Evolutionary conservation across 2,113 vertebrate genomes (phyloP).

Genomic region (Macrotus californicus): DNA sequence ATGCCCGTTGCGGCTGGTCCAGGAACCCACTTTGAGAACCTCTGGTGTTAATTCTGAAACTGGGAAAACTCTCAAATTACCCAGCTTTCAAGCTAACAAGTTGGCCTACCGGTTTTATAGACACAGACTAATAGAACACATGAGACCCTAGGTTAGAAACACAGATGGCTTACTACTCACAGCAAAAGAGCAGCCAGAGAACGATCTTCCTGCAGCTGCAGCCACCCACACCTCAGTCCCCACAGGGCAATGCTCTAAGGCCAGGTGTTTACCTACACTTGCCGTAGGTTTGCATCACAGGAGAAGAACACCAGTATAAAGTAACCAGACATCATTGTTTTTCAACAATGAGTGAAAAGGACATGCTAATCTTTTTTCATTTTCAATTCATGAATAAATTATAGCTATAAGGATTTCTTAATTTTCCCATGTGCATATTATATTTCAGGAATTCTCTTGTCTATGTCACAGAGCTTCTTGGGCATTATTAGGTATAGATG

Average conservation of each 20-base stretch:
- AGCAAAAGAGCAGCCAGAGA: background rate
- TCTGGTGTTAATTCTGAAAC: background rate
- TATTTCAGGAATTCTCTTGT: background rate
- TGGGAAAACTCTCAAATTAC: background rate
- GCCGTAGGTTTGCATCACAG: background rate
- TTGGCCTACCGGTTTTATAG: background rate
- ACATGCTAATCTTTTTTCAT: background rate
- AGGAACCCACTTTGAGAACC: background rate
- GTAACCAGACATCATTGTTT: background rate
- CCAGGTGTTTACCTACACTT: background rate
- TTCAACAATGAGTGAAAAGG: background rate
- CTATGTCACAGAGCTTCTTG: background rate
- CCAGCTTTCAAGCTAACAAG: background rate
- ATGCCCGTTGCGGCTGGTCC: background rate
- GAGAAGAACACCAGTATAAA: background rate
- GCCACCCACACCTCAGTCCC: background rate
- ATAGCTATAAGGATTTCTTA: background rate
- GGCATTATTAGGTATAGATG: rapidly evolving
- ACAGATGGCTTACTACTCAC: background rate
- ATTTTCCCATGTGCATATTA: background rate
- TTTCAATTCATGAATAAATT: background rate
- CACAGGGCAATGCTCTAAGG: rapidly evolving
- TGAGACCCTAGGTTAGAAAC: background rate
- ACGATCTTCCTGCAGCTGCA: background rate
- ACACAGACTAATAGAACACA: background rate